phyloP scores from a whole-genome alignment of 2,888 invertebrate genomes.

The Campoplex capitator region DNA sequence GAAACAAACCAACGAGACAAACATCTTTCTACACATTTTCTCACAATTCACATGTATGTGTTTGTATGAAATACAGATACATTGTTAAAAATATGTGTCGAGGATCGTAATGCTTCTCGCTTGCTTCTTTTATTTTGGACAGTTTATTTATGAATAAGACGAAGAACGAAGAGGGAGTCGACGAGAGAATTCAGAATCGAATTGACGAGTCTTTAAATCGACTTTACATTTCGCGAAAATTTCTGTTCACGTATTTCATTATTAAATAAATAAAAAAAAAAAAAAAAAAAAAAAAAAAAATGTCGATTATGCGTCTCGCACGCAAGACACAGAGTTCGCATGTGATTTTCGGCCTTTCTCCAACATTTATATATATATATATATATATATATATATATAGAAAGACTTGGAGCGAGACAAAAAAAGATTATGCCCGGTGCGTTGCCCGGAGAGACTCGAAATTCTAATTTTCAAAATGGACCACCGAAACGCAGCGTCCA shows the following conservation, averaged over 20 bases:
- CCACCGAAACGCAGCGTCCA: not conserved
- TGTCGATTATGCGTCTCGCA: too few relatives aligned
- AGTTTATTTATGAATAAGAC: not conserved
- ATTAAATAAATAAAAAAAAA: too few relatives aligned
- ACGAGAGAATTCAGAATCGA: too few relatives aligned
- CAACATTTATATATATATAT: too few relatives aligned
- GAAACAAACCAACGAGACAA: not conserved
- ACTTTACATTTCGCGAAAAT: too few relatives aligned
- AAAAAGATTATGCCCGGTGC: conserved; percentile 58
- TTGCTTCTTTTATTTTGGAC: not conserved
- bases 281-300: too few relatives aligned
- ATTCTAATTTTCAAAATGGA: conserved; percentile 37
- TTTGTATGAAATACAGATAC: not conserved
- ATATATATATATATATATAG: not conserved
- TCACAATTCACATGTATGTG: conserved; percentile 5
- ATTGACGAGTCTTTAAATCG: too few relatives aligned
- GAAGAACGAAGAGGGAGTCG: too few relatives aligned
- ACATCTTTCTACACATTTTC: conserved; percentile 19
- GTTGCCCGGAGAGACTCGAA: conserved; percentile 54
- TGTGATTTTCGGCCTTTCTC: too few relatives aligned
- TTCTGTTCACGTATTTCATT: too few relatives aligned
- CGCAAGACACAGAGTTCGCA: too few relatives aligned
- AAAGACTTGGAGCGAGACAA: conserved; percentile 19
- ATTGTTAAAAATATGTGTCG: not conserved
- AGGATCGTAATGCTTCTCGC: not conserved